phyloP scores from a whole-genome alignment of 1,140 invertebrate genomes.

The Sitodiplosis mosellana region DNA sequence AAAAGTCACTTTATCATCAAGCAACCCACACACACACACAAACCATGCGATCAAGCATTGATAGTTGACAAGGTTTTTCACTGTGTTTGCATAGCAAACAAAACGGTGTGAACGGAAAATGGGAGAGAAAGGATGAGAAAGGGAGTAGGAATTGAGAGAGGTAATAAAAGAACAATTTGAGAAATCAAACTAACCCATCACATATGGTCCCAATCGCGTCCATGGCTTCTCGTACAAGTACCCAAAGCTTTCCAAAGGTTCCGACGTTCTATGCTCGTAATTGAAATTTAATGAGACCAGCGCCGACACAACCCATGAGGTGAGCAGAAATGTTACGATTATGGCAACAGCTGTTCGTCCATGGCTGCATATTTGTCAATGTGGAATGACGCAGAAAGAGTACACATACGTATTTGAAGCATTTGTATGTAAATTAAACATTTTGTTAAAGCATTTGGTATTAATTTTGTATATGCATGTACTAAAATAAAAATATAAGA shows the following conservation, averaged over 20 bases:
- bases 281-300: slow-evolving; percentile 52
- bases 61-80: too few species aligned
- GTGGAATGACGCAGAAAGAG: background rate
- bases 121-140: background rate
- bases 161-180: background rate
- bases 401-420: background rate
- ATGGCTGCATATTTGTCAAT: slow-evolving; percentile 25
- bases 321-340: slow-evolving; percentile 37
- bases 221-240: slow-evolving; percentile 70
- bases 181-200: slow-evolving; percentile 36
- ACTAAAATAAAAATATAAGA: background rate
- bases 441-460: background rate
- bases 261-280: slow-evolving; percentile 56
- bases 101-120: background rate
- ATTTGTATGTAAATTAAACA: background rate
- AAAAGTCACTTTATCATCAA: background rate
- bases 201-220: slow-evolving; percentile 61
- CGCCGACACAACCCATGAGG: slow-evolving; percentile 56
- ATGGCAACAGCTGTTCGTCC: slow-evolving; percentile 33
- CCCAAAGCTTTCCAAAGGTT: slow-evolving; percentile 67
- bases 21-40: background rate
- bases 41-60: background rate
- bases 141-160: too few species aligned
- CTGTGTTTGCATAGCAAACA: background rate
- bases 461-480: background rate